A percentile compares a stretch with the other conserved stretches of the same genome.
phyloP scores from a whole-genome alignment of 2,113 vertebrate genomes.

The Meleagris gallopavo region DNA sequence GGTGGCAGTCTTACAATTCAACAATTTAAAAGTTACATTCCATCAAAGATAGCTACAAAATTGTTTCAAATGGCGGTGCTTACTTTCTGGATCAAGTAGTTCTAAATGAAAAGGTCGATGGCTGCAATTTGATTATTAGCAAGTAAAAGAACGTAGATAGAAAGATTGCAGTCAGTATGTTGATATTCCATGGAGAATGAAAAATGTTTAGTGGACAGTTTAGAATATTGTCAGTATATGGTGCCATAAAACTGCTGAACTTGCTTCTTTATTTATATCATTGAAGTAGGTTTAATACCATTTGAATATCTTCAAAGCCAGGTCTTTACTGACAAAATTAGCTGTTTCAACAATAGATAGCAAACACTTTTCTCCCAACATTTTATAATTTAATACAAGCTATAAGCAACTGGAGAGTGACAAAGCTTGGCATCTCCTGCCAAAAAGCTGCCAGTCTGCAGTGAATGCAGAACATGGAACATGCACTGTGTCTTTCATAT shows the following conservation, averaged over 20 bases:
- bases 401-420: not conserved
- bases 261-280: conserved; percentile 38
- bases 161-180: conserved; percentile 46
- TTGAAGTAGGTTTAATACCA: not conserved
- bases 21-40: conserved; percentile 60
- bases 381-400: not conserved
- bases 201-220: conserved; percentile 68
- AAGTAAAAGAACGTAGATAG: conserved; percentile 49
- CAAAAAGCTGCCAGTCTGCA: not conserved
- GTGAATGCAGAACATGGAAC: not conserved
- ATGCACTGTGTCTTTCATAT: accelerated
- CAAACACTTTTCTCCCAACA: not conserved
- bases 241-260: conserved; percentile 41
- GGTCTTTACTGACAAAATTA: conserved; percentile 28
- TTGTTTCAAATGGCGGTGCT: conserved; percentile 64
- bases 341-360: conserved; percentile 4
- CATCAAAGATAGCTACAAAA: conserved; percentile 60
- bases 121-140: conserved; percentile 71
- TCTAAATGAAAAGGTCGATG: conserved; percentile 70
- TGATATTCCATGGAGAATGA: conserved; percentile 52
- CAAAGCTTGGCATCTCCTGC: not conserved
- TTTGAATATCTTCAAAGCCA: conserved; percentile 56
- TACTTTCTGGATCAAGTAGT: conserved; percentile 58
- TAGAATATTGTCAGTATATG: conserved; percentile 9
- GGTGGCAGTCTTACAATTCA: conserved; percentile 59